phyloP scores from a whole-genome alignment of 1,140 invertebrate genomes.

The Drosophila orena region DNA sequence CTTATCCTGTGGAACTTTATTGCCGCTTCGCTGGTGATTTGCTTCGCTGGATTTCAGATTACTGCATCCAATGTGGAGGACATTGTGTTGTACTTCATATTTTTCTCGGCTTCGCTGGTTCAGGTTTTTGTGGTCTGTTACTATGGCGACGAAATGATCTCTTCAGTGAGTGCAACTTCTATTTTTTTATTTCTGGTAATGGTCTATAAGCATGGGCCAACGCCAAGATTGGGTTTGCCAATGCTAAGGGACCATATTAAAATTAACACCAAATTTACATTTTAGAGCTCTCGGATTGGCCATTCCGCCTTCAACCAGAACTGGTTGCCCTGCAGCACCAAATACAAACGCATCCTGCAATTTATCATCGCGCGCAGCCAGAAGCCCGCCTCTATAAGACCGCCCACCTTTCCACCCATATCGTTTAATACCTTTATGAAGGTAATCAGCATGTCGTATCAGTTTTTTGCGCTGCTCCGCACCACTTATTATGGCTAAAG shows the following conservation, averaged over 20 bases:
- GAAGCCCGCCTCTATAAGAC: constrained; percentile 70
- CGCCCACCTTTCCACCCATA: constrained; percentile 72
- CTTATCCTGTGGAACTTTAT: constrained; percentile 73
- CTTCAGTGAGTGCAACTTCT: constrained; percentile 47
- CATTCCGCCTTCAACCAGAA: constrained; percentile 69
- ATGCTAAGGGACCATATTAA: neutral
- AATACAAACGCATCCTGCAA: constrained; percentile 59
- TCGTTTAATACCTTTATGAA: constrained; percentile 77
- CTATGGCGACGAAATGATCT: constrained; percentile 74
- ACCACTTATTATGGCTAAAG: constrained; percentile 64
- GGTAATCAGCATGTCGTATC: constrained; percentile 77
- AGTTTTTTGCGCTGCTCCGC: constrained; percentile 67
- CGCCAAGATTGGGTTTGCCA: no score
- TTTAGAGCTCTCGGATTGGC: constrained; percentile 65
- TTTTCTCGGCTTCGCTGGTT: constrained; percentile 68
- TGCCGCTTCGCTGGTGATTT: constrained; percentile 70
- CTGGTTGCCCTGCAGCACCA: constrained; percentile 59
- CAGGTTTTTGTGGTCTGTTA: constrained; percentile 74
- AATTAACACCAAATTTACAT: neutral
- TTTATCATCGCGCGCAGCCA: constrained; percentile 71
- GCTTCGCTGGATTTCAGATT: constrained; percentile 76
- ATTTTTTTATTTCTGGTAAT: no score
- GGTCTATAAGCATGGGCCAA: no score
- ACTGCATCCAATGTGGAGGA: constrained; percentile 72
- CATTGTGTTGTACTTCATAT: constrained; percentile 71